A percentile compares a stretch with the other conserved stretches of the same genome.
Evolutionary conservation across 2,113 vertebrate genomes (phyloP).

Genomic region (Corvus hawaiiensis): DNA sequence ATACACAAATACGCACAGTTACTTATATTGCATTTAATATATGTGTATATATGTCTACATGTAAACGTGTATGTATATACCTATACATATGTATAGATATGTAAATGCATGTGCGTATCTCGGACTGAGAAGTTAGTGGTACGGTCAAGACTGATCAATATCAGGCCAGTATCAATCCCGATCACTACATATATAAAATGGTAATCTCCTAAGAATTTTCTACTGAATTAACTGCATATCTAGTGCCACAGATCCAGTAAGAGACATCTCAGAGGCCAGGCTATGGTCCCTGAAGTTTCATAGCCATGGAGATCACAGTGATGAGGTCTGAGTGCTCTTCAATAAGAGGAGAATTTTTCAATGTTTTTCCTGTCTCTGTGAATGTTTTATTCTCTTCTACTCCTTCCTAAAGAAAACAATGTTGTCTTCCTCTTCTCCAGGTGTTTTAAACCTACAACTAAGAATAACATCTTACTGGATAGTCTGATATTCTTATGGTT

Average conservation of each 20-base stretch:
- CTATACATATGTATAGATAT: rapidly evolving
- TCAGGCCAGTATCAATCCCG: neutral
- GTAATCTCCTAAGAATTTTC: neutral
- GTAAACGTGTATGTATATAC: rapidly evolving
- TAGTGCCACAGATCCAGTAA: neutral
- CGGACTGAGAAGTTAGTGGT: neutral
- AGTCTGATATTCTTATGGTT: neutral
- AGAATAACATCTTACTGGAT: rapidly evolving
- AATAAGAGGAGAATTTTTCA: neutral
- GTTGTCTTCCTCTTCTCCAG: neutral
- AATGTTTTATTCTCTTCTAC: neutral
- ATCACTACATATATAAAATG: neutral
- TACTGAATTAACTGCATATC: neutral
- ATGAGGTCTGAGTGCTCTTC: neutral
- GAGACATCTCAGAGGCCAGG: neutral
- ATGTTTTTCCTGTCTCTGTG: neutral
- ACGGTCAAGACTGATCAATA: neutral
- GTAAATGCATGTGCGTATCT: neutral
- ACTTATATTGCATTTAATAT: neutral
- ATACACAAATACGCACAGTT: neutral
- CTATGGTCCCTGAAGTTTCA: neutral
- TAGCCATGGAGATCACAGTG: neutral
- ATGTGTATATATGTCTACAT: too few relatives aligned
- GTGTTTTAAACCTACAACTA: neutral
- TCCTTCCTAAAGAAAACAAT: neutral